Evolutionary conservation across 2,888 invertebrate species (phyloP).

Genomic region (Parthenolecanium corni): DNA sequence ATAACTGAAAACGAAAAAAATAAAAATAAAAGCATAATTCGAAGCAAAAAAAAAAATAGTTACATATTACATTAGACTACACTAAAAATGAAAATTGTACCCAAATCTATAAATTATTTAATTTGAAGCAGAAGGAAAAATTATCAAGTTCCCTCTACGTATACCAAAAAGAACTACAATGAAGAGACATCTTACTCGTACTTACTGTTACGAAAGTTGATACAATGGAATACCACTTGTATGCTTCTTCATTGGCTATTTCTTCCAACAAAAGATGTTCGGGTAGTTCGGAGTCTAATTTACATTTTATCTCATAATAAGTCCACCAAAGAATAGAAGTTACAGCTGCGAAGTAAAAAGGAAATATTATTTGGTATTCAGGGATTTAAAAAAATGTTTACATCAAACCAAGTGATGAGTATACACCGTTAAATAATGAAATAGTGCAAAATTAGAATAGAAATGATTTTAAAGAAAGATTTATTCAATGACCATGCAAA

Average conservation of each 20-base stretch:
- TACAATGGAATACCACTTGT: conserved; percentile 70
- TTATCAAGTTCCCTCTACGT: conserved; percentile 35
- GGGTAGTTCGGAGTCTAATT: conserved; percentile 46
- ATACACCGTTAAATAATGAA: too few species aligned
- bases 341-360: conserved; percentile 40
- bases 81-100: too few species aligned
- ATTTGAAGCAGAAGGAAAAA: too few species aligned
- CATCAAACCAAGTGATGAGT: too few species aligned
- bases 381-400: too few species aligned
- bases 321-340: conserved; percentile 80
- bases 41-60: background rate
- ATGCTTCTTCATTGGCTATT: conserved; percentile 72
- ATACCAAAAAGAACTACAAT: too few species aligned
- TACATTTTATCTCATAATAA: conserved; percentile 61
- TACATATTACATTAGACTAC: too few species aligned
- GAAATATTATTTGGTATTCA: too few species aligned
- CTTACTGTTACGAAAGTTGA: conserved; percentile 76
- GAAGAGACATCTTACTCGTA: background rate
- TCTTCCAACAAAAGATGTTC: conserved; percentile 50
- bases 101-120: too few species aligned
- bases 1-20: conserved; percentile 44
- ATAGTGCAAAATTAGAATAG: too few species aligned
- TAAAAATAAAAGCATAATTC: conserved; percentile 22
- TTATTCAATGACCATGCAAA: too few species aligned
- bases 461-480: too few species aligned